A percentile compares a stretch with the other conserved stretches of the same genome.
Evolutionary conservation across 2,888 invertebrate species (phyloP).

Genomic region (Plusia festucae): DNA sequence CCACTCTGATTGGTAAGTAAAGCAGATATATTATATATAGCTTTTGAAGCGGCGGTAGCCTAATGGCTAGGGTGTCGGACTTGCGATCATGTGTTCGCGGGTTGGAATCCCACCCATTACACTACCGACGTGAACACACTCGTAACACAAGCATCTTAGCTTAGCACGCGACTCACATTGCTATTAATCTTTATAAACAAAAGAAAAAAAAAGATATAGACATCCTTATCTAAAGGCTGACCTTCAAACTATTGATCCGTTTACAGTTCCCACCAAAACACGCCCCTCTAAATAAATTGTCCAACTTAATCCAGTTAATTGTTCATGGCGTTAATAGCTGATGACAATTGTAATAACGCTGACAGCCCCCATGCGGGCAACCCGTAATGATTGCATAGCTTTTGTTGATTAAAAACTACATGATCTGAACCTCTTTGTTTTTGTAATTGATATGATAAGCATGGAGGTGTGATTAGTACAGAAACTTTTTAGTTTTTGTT

Average conservation of each 20-base stretch:
- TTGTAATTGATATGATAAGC: constrained; percentile 24
- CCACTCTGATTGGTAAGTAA: neutral
- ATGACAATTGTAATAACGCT: constrained; percentile 76
- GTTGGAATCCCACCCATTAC: no score
- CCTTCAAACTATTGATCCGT: constrained; percentile 28
- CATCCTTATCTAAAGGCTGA: neutral
- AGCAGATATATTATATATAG: no score
- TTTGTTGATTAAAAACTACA: constrained; percentile 55
- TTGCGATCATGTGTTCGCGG: no score
- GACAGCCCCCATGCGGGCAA: constrained; percentile 77
- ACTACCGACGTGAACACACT: no score
- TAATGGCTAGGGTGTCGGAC: no score
- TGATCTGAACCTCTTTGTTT: constrained; percentile 30
- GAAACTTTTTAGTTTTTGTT: neutral
- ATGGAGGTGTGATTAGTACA: neutral
- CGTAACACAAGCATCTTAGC: no score
- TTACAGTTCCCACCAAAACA: constrained; percentile 67
- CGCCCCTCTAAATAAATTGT: constrained; percentile 64
- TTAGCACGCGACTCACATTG: no score
- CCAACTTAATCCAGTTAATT: constrained; percentile 73
- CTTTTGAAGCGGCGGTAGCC: no score
- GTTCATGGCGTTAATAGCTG: constrained; percentile 74
- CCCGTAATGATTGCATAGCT: constrained; percentile 52
- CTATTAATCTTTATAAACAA: no score
- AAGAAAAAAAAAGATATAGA: no score